Evolutionary conservation across 2,888 invertebrate species (phyloP), one percentile per base, ranked within the genome.

Genomic region (Lasioglossum lativentre): DNA sequence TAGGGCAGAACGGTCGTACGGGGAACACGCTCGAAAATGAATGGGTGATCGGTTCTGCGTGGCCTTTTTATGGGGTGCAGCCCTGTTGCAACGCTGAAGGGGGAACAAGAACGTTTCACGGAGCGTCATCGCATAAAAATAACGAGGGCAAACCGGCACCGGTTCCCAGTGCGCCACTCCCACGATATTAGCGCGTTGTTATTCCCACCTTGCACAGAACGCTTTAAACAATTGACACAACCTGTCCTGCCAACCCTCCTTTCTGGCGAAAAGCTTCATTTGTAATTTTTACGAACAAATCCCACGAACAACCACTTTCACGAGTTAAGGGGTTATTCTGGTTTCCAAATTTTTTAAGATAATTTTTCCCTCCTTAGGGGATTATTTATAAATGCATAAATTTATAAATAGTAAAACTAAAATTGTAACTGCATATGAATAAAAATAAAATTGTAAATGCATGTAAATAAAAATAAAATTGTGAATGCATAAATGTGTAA

Each of bases 81-180:
- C 70, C 73, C 68, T 72, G 45, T n/a, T 34, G 38, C 42, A 70
- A 10, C 42, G 79, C 30, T 1, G 70, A 70, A 30, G 47, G 75
- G 56, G 63, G 85, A 45, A 12, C 42, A 14, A 68, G 40, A 75
- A 80, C 75, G 85, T 82, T 85, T 86, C 82, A 68, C 80, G 70
- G 76, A 80, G 88, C 86, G 71, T 66, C 78, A 80, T 76, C 76
- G 82, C 88, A 85, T 87, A 87, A 88, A 88, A 88, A 86, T 87
- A 87, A 88, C 85, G 87, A 85, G 86, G 85, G 80, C 82, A 79
- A 79, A 82, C 76, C 72, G 27, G 56, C 40, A 82, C 76, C 72
- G 27, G 56, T 56, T 63, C 71, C n/a, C 59, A 14, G 16, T 59
- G 59, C 27, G 42, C 34, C 83, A 78, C 79, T 66, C 78, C 74